These are phyloP conservation scores for Unio pictorum DNA, from an alignment of 2,888 invertebrate genomes.

Conservation along the genomic window DNA sequence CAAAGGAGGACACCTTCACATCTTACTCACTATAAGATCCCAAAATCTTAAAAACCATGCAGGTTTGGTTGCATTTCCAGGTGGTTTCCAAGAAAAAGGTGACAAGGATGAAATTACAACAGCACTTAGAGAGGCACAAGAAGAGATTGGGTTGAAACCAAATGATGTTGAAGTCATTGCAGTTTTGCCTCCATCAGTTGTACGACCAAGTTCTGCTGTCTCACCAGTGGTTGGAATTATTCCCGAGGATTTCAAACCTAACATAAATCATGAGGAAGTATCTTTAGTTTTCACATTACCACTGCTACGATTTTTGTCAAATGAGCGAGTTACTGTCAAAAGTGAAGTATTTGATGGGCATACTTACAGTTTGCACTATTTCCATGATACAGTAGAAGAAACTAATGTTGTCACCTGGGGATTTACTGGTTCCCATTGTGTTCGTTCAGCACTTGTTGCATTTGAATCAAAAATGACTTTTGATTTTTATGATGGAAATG, in stretches of 20 bases:
- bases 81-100: constrained; percentile 57
- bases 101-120: constrained; percentile 61
- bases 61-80: constrained; percentile 66
- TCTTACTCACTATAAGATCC: constrained; percentile 58
- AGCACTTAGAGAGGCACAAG: constrained; percentile 66
- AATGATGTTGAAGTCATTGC: constrained; percentile 55
- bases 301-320: constrained; percentile 52
- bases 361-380: constrained; percentile 33
- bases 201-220: constrained; percentile 50
- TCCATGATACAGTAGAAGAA: constrained; percentile 45
- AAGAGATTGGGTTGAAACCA: constrained; percentile 65
- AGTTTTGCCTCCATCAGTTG: constrained; percentile 46
- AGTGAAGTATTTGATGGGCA: constrained; percentile 3
- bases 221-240: constrained; percentile 62
- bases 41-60: constrained; percentile 51
- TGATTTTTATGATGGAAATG: constrained; percentile 8
- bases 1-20: constrained; percentile 36
- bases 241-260: constrained; percentile 50
- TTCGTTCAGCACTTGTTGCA: constrained; percentile 45
- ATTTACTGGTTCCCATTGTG: constrained; percentile 50
- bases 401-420: constrained; percentile 53
- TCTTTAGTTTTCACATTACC: constrained; percentile 60
- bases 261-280: constrained; percentile 61
- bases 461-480: constrained; percentile 22
- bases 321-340: constrained; percentile 19